Conservation (phyloP, 1,140 invertebrate genomes). For the Bilobella aurantiaca region DNA sequence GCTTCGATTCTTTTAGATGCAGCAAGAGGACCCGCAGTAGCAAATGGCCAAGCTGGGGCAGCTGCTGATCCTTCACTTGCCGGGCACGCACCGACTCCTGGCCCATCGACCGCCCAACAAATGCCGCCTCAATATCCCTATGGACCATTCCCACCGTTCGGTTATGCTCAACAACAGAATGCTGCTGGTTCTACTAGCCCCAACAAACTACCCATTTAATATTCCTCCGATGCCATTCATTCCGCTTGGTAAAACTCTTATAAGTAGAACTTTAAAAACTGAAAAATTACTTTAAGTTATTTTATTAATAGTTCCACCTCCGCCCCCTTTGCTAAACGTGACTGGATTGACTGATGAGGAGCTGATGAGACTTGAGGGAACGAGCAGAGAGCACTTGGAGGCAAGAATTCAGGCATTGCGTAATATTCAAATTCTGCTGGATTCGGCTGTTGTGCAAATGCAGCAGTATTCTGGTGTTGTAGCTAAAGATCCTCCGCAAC, state of each 20-base stretch:
- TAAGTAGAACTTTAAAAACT: neutral
- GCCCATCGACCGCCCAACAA: neutral
- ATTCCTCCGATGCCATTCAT: conserved; percentile 33
- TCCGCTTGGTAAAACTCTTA: conserved; percentile 19
- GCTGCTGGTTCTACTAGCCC: neutral
- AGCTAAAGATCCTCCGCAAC: conserved; percentile 24
- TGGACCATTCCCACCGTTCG: conserved; percentile 2
- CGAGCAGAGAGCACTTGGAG: conserved; percentile 72
- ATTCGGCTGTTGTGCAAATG: conserved; percentile 78
- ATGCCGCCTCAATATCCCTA: neutral
- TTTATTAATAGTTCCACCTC: conserved; percentile 40
- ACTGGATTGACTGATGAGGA: conserved; percentile 68
- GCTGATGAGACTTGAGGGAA: conserved; percentile 74
- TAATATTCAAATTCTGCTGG: conserved; percentile 76
- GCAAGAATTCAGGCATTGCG: conserved; percentile 72
- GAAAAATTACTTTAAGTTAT: conserved; percentile 1
- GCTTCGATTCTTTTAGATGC: too few relatives aligned
- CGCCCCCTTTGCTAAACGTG: conserved; percentile 57
- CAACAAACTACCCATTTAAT: conserved; percentile 9
- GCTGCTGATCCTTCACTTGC: too few relatives aligned
- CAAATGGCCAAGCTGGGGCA: too few relatives aligned
- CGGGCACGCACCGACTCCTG: too few relatives aligned
- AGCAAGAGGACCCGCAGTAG: too few relatives aligned
- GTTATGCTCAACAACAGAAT: neutral
- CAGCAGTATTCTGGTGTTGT: conserved; percentile 68